phyloP scores from a whole-genome alignment of 2,113 vertebrate species.

The Hoplias malabaricus region DNA sequence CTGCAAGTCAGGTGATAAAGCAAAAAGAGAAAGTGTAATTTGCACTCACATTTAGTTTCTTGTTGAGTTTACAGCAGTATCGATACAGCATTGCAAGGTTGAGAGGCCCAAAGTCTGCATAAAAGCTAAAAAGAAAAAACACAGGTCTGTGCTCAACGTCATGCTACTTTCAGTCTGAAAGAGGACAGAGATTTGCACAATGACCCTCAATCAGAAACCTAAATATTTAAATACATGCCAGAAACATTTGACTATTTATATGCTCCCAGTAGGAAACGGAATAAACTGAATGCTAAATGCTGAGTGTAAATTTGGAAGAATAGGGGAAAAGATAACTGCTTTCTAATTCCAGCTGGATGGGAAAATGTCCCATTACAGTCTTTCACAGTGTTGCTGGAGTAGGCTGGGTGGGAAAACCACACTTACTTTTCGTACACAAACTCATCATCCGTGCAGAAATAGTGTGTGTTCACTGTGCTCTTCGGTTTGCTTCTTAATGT shows the following conservation, averaged over 20 bases:
- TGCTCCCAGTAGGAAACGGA: neutral
- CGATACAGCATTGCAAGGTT: slow-evolving; percentile 93
- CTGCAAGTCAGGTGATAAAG: neutral
- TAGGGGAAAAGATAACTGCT: neutral
- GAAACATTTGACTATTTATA: neutral
- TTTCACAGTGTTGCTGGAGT: neutral
- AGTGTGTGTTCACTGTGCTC: slow-evolving; percentile 92
- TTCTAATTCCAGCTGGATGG: neutral
- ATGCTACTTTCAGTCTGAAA: neutral
- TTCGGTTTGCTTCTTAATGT: slow-evolving; percentile 93
- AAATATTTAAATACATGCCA: neutral
- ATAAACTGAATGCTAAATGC: slow-evolving; percentile 4
- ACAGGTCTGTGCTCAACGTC: neutral
- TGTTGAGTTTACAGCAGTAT: slow-evolving; percentile 98
- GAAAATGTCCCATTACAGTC: neutral
- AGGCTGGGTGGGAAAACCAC: neutral
- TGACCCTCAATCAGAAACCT: neutral
- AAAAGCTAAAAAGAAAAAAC: slow-evolving; percentile 73
- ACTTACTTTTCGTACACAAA: slow-evolving; percentile 97
- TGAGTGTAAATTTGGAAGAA: neutral
- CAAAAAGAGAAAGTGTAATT: slow-evolving; percentile 2
- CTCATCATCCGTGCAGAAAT: slow-evolving; percentile 96
- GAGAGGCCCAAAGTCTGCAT: slow-evolving; percentile 95
- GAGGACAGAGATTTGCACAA: neutral
- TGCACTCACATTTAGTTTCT: slow-evolving; percentile 92